Conservation (phyloP, 1,140 invertebrate genomes). For the Polypedilum vanderplanki region DNA sequence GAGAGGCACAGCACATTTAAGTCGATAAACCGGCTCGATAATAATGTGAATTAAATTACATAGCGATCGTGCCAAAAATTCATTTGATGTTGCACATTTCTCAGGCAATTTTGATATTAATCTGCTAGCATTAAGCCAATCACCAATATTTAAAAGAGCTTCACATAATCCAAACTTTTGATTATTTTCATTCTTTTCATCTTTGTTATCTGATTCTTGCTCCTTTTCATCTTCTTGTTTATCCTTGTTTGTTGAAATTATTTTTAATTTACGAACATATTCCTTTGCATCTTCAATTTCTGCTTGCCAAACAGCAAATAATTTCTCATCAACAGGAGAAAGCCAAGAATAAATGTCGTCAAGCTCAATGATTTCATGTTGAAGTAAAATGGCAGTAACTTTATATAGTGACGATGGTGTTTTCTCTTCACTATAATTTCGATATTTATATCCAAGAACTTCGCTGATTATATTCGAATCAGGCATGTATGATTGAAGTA, state of each 20-base stretch:
- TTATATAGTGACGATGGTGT: slow-evolving; percentile 80
- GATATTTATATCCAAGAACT: slow-evolving; percentile 90
- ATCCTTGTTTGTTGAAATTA: slow-evolving; percentile 77
- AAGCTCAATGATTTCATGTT: slow-evolving; percentile 76
- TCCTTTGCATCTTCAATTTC: slow-evolving; percentile 78
- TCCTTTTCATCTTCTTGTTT: slow-evolving; percentile 63
- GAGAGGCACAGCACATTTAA: slow-evolving; percentile 49
- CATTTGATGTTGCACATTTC: slow-evolving; percentile 68
- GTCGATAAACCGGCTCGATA: slow-evolving; percentile 83
- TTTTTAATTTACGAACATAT: slow-evolving; percentile 76
- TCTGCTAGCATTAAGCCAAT: slow-evolving; percentile 77
- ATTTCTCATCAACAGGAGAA: slow-evolving; percentile 73
- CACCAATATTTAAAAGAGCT: slow-evolving; percentile 78
- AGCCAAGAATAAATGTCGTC: slow-evolving; percentile 89
- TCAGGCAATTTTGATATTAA: slow-evolving; percentile 78
- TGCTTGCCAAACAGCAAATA: slow-evolving; percentile 73
- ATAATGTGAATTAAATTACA: slow-evolving; percentile 75
- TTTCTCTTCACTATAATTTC: slow-evolving; percentile 61
- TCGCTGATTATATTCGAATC: slow-evolving; percentile 81
- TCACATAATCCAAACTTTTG: slow-evolving; percentile 92
- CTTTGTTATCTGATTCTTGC: slow-evolving; percentile 42
- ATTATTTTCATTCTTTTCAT: slow-evolving; percentile 63
- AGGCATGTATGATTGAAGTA: slow-evolving; percentile 80
- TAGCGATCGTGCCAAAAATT: slow-evolving; percentile 70
- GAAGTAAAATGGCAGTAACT: slow-evolving; percentile 82